These are phyloP conservation scores for Zootermopsis nevadensis DNA, from an alignment of 2,888 invertebrate genomes.

Conservation along the genomic window DNA sequence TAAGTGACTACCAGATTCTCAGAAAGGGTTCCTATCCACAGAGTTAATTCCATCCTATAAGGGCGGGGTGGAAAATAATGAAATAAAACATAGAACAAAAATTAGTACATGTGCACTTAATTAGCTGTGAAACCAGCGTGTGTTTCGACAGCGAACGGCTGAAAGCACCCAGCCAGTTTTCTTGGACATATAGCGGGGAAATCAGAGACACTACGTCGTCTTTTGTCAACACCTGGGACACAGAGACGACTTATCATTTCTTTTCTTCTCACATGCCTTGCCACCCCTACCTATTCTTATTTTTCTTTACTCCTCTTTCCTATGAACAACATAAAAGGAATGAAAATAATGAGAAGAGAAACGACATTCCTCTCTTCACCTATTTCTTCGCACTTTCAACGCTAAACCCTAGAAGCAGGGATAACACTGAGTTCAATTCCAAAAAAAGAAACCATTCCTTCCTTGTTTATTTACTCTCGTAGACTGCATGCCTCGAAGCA, in stretches of 20 bases:
- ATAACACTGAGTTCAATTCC: not conserved
- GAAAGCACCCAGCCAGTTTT: not conserved
- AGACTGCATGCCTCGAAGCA: not conserved
- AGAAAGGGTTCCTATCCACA: no score
- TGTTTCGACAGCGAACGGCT: not conserved
- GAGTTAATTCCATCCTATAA: no score
- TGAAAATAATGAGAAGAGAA: not conserved
- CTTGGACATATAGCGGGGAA: no score
- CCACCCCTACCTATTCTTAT: slow-evolving; percentile 4
- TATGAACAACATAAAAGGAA: not conserved
- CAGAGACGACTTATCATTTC: not conserved
- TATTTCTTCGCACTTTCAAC: not conserved
- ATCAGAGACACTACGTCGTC: not conserved
- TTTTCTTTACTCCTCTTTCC: not conserved
- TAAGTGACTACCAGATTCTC: no score
- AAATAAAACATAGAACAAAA: no score
- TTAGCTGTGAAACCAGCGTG: not conserved
- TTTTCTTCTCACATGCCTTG: not conserved
- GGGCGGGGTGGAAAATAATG: no score
- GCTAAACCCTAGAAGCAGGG: not conserved
- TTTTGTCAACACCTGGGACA: not conserved
- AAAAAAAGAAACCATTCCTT: not conserved
- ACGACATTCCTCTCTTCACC: not conserved
- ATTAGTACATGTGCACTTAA: no score
- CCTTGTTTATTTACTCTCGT: not conserved